Evolutionary conservation across 2,113 vertebrate genomes (phyloP).

Genomic region (Aptenodytes patagonicus): DNA sequence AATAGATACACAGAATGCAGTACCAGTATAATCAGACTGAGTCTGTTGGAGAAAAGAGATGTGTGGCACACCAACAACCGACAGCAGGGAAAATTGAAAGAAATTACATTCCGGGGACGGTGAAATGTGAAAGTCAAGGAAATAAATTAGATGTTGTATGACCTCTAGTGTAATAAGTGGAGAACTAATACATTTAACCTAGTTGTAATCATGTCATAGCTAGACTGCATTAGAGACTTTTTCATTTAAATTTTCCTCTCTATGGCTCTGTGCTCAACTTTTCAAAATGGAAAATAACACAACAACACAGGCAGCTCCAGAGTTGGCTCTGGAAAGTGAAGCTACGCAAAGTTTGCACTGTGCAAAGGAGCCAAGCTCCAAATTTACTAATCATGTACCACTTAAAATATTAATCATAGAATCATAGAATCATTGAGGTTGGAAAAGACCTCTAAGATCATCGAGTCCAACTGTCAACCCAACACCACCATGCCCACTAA

Average conservation of each 20-base stretch:
- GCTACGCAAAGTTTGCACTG: neutral
- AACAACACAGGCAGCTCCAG: neutral
- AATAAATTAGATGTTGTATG: conserved; percentile 54
- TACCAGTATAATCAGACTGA: neutral
- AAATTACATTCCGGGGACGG: conserved; percentile 45
- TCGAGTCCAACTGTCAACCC: too few species aligned
- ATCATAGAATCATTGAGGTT: too few species aligned
- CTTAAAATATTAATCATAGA: neutral
- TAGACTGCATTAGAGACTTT: conserved; percentile 30
- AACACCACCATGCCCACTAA: too few species aligned
- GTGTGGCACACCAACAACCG: conserved; percentile 26
- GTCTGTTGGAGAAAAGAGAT: conserved; percentile 32
- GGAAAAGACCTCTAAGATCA: too few species aligned
- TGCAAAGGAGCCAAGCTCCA: neutral
- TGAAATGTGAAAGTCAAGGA: conserved; percentile 56
- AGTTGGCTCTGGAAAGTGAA: neutral
- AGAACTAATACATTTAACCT: conserved; percentile 51
- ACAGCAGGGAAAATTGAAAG: conserved; percentile 54
- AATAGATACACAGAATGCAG: neutral
- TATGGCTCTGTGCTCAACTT: neutral
- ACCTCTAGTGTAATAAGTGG: conserved; percentile 47
- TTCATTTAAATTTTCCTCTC: conserved; percentile 21
- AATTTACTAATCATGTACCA: neutral
- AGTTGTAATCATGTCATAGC: conserved; percentile 38
- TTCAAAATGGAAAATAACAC: neutral